Evolutionary conservation across 2,888 invertebrate species (phyloP).

Genomic region (Polia nebulosa): DNA sequence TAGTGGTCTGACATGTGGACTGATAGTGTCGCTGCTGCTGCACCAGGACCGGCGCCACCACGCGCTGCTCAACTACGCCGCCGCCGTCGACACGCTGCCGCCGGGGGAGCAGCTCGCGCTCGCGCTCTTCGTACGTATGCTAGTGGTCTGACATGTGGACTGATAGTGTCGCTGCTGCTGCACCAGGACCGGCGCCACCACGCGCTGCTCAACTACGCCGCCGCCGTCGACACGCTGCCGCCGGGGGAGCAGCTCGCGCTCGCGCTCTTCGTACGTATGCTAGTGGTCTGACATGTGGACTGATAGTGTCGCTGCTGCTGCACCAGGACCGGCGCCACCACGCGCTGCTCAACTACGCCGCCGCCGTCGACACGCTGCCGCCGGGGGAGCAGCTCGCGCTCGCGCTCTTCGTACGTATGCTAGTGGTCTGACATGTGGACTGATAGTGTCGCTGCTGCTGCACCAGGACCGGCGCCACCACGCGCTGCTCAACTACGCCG

Average conservation of each 20-base stretch:
- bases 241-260: constrained; percentile 94
- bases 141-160: too few species aligned
- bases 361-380: constrained; percentile 94
- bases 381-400: constrained; percentile 94
- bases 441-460: constrained; percentile 77
- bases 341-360: constrained; percentile 96
- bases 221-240: constrained; percentile 94
- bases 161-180: background rate
- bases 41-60: constrained; percentile 7
- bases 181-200: constrained; percentile 98
- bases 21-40: constrained; percentile 2
- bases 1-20: too few species aligned
- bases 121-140: constrained; percentile 14
- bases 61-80: constrained; percentile 1
- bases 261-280: constrained; percentile 92
- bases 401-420: constrained; percentile 92
- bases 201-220: constrained; percentile 96
- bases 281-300: too few species aligned
- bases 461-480: constrained; percentile 95
- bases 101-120: constrained; percentile 3
- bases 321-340: constrained; percentile 98
- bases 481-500: constrained; percentile 95
- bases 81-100: background rate
- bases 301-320: constrained; percentile 94
- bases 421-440: background rate